Evolutionary conservation across 2,797 vertebrate species (phyloP).

Genomic region (Sylvia borin): DNA sequence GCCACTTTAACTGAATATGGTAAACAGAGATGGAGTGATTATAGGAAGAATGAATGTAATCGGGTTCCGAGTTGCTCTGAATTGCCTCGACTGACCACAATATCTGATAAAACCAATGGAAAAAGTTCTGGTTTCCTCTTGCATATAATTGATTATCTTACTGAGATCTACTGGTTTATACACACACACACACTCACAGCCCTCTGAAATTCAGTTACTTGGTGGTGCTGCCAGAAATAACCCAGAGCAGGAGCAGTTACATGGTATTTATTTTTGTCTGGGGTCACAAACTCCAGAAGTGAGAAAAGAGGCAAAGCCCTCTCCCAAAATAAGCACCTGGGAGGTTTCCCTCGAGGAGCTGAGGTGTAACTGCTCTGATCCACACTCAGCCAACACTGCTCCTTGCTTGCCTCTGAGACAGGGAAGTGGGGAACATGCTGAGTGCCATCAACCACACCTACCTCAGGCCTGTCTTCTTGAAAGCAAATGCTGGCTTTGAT

Average conservation of each 20-base stretch:
- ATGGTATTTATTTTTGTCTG: conserved; percentile 59
- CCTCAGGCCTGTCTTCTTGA: not conserved
- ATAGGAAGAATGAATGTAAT: conserved; percentile 75
- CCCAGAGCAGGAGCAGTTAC: conserved; percentile 53
- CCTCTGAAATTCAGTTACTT: conserved; percentile 74
- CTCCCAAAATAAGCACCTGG: conserved; percentile 35
- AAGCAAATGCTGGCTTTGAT: not conserved
- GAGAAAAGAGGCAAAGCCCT: conserved; percentile 39
- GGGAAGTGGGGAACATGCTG: not conserved
- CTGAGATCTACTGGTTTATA: conserved; percentile 82
- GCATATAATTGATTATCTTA: conserved; percentile 89
- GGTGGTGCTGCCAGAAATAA: conserved; percentile 73
- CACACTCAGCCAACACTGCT: not conserved
- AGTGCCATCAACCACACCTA: not conserved
- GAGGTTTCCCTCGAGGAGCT: not conserved
- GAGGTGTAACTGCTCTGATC: not conserved
- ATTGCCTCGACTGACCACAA: conserved; percentile 83
- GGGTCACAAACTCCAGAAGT: conserved; percentile 20
- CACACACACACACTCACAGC: not conserved
- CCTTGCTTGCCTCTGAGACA: not conserved
- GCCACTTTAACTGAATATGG: conserved; percentile 88
- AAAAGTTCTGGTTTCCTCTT: conserved; percentile 92
- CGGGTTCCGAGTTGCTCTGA: conserved; percentile 80
- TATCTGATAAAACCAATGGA: conserved; percentile 92
- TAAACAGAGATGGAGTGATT: conserved; percentile 89